These are phyloP conservation scores for Dicyrtomina minuta DNA, from an alignment of 2,888 invertebrate genomes.

Conservation along the genomic window DNA sequence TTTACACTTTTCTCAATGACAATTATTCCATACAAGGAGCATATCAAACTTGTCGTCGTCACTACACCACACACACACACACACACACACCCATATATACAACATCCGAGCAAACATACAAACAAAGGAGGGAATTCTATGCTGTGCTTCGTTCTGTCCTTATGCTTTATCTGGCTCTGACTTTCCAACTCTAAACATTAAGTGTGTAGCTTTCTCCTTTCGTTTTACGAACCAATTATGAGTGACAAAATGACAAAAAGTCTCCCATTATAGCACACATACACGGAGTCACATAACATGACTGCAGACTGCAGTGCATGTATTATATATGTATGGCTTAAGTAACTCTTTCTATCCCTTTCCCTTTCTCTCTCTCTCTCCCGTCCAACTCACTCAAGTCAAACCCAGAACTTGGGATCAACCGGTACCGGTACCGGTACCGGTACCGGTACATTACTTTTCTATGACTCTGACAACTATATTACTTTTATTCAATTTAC, in stretches of 20 bases:
- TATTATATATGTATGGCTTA: neutral
- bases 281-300: neutral
- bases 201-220: neutral
- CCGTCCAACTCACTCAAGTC: neutral
- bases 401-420: neutral
- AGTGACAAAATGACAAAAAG: neutral
- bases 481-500: too few relatives aligned
- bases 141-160: neutral
- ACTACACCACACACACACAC: neutral
- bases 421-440: too few relatives aligned
- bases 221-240: constrained; percentile 1
- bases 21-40: too few relatives aligned
- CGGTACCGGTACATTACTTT: neutral
- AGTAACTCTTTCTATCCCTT: neutral
- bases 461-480: neutral
- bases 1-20: neutral
- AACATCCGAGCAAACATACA: neutral
- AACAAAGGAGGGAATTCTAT: neutral
- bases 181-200: neutral
- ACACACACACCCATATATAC: too few relatives aligned
- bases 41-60: neutral
- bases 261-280: too few relatives aligned
- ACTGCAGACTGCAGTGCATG: neutral
- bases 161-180: neutral
- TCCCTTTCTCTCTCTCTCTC: neutral